Conservation (phyloP, 1,140 invertebrate species). For the Bombus vancouverensis region DNA sequence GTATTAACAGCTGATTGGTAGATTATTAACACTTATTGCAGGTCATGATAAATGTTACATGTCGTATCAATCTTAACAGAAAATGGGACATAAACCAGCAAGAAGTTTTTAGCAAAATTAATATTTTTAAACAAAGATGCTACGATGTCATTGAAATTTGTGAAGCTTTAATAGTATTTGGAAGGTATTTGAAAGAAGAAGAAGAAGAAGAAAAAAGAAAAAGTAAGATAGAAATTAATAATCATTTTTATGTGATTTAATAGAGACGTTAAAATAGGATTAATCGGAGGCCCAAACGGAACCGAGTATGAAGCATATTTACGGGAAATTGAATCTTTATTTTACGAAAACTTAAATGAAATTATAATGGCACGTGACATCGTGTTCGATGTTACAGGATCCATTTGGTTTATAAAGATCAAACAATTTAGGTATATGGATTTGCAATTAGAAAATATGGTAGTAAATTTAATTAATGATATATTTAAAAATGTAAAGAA, state of each 20-base stretch:
- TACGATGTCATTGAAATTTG: slow-evolving; percentile 93
- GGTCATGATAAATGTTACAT: slow-evolving; percentile 21
- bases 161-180: slow-evolving; percentile 88
- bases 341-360: slow-evolving; percentile 85
- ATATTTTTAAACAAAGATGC: slow-evolving; percentile 93
- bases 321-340: slow-evolving; percentile 84
- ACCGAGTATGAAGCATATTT: slow-evolving; percentile 87
- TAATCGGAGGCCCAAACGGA: slow-evolving; percentile 87
- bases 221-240: neutral
- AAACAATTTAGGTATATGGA: slow-evolving; percentile 85
- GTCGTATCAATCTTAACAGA: slow-evolving; percentile 48
- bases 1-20: neutral
- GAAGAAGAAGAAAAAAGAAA: no score
- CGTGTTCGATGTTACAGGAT: slow-evolving; percentile 88
- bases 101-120: slow-evolving; percentile 92
- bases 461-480: slow-evolving; percentile 87
- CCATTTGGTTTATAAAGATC: slow-evolving; percentile 89
- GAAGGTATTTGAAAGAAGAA: slow-evolving; percentile 81
- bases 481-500: slow-evolving; percentile 88
- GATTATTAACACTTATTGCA: slow-evolving; percentile 4
- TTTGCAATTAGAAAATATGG: slow-evolving; percentile 85
- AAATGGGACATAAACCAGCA: slow-evolving; percentile 89
- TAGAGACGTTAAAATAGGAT: slow-evolving; percentile 85
- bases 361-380: slow-evolving; percentile 84
- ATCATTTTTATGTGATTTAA: slow-evolving; percentile 46